Evolutionary conservation across 1,140 invertebrate species (phyloP), one percentile per base, ranked within the genome.

Genomic region (Hyles euphorbiae): DNA sequence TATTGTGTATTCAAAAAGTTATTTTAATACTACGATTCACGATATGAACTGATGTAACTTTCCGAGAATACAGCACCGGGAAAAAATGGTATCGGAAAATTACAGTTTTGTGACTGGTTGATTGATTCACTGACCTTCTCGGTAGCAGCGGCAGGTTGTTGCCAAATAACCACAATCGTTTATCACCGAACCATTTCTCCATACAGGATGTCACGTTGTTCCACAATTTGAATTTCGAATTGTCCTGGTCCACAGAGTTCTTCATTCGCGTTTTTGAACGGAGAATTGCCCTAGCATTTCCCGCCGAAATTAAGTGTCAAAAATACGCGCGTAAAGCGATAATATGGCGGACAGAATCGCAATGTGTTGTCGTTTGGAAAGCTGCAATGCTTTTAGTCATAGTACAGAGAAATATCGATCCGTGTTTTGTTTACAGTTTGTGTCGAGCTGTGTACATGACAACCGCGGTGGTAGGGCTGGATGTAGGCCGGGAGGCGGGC

Each of bases 161-260:
- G 79, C 95, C 95, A 83, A 96, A 94, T 83, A 96, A 93, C 94
- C 95, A 96, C 78, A 96, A 90, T 90, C 94, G 94, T 86, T 94
- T 94, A 90, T 95, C 94, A 91, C 93, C 94, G 78, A 96, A 93
- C 94, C 94, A 96, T 95, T 94, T 95, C 93, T 96, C 95, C 95
- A 96, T 96, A 89, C 92, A 92, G 84, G 85, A 81, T 66, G 83
- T 78, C 83, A 88, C 82, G 79, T 86, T 87, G 75, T 83, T 81
- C 76, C 78, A 83, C 81, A 83, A 68, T 71, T 83, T 85, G 73
- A 74, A 75, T 43, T 47, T 67, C 62, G 70, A 76, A 70, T 60
- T 67, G 47, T 71, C 64, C 33, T 54, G 44, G 59, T 68, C 68
- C 53, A 66, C 56, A 36, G 55, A 60, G 67, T 75, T 70, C 73